Evolutionary conservation across 92 coral and sea anemone genomes (phyloP).

Genomic region (Metridium senile): DNA sequence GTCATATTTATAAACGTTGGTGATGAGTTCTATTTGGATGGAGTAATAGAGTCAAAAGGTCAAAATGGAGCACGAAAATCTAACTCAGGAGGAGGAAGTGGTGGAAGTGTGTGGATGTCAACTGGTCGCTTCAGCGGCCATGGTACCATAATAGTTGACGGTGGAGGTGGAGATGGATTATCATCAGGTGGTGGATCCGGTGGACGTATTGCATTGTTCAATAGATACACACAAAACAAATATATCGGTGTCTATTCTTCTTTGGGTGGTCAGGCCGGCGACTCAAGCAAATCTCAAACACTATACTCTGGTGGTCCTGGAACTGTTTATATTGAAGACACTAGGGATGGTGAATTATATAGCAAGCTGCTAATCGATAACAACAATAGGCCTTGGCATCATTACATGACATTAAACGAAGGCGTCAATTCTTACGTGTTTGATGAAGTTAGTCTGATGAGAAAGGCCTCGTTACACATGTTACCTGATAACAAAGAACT

Average conservation of each 20-base stretch:
- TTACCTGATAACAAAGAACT: slow-evolving; percentile 32
- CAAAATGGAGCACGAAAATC: slow-evolving; percentile 27
- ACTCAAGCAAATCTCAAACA: slow-evolving; percentile 19
- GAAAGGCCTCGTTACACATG: slow-evolving; percentile 60
- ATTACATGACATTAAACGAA: slow-evolving; percentile 61
- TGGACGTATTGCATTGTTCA: slow-evolving; percentile 58
- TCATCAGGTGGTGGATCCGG: slow-evolving; percentile 65
- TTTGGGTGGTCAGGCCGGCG: slow-evolving; percentile 56
- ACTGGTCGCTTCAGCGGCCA: slow-evolving; percentile 53
- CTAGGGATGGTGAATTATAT: slow-evolving; percentile 25
- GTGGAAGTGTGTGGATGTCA: slow-evolving; percentile 57
- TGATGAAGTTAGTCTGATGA: slow-evolving; percentile 55
- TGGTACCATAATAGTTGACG: slow-evolving; percentile 40
- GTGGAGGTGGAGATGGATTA: slow-evolving; percentile 50
- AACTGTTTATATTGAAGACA: slow-evolving; percentile 54
- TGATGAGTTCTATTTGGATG: slow-evolving; percentile 60
- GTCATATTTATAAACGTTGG: slow-evolving; percentile 45
- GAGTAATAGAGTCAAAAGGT: slow-evolving; percentile 37
- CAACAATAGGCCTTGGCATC: slow-evolving; percentile 62
- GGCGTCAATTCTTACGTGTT: slow-evolving; percentile 29
- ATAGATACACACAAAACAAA: slow-evolving; percentile 27
- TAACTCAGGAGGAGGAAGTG: slow-evolving; percentile 71
- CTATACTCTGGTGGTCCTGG: slow-evolving; percentile 69
- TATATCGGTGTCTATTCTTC: slow-evolving; percentile 43
- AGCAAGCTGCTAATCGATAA: slow-evolving; percentile 52